These are phyloP conservation scores for Ostrea denselamellosa DNA, from an alignment of 1,140 invertebrate genomes.

Conservation along the genomic window DNA sequence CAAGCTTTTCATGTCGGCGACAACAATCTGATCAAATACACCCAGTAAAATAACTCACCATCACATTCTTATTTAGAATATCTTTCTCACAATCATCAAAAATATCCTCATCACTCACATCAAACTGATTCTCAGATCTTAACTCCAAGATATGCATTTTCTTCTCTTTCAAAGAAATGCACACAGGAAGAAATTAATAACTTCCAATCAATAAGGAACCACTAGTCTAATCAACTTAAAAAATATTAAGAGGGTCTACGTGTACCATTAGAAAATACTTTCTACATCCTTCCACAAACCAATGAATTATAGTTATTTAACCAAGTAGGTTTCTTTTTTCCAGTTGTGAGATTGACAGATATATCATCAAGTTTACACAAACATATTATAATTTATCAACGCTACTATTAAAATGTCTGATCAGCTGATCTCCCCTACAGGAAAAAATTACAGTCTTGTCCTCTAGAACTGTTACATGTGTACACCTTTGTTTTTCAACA, in stretches of 20 bases:
- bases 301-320: not conserved
- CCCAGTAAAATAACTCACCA: not conserved
- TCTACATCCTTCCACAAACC: slow-evolving; percentile 27
- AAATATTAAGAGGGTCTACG: not conserved
- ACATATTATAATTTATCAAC: slow-evolving; percentile 8
- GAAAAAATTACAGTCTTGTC: not conserved
- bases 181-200: slow-evolving; percentile 5
- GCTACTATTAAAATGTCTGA: not conserved
- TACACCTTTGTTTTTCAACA: not conserved
- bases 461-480: slow-evolving; percentile 2
- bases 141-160: slow-evolving; percentile 16
- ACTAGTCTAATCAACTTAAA: not conserved
- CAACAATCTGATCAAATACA: too few species aligned
- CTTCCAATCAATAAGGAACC: not conserved
- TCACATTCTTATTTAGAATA: slow-evolving; percentile 1
- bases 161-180: not conserved
- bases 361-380: slow-evolving; percentile 27
- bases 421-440: slow-evolving; percentile 5
- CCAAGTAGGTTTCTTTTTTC: not conserved
- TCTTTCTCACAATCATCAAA: not conserved
- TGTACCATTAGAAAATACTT: not conserved
- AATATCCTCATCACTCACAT: not conserved
- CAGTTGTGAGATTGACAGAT: not conserved
- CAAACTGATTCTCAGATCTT: not conserved
- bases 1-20: too few species aligned